Conservation (phyloP, 2,113 vertebrate species). For the Oreochromis spilurus region DNA sequence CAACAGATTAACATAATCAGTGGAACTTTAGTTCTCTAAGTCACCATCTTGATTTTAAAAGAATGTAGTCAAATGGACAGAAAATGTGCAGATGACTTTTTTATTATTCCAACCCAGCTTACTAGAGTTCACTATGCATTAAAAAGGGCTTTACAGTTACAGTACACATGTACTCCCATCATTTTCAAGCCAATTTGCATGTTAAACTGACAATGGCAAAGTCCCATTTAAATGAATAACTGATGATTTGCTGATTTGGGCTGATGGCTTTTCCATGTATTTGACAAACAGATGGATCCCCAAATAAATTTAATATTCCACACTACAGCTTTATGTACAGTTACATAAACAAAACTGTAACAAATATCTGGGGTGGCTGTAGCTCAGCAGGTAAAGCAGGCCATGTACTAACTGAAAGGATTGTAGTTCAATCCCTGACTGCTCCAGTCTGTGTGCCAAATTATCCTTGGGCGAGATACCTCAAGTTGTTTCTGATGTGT, state of each 20-base stretch:
- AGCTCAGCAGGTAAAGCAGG: no score
- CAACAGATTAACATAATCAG: not conserved
- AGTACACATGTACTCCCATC: not conserved
- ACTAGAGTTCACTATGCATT: not conserved
- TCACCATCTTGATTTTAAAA: not conserved
- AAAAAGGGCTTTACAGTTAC: not conserved
- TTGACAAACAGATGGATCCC: not conserved
- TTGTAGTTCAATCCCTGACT: no score
- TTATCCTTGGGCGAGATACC: fast-evolving
- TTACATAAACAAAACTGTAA: not conserved
- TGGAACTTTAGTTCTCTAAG: not conserved
- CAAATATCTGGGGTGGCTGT: no score
- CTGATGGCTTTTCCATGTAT: not conserved
- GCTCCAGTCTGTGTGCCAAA: not conserved
- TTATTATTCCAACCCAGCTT: not conserved
- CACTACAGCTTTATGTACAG: not conserved
- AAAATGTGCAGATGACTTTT: not conserved
- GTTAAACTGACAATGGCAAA: not conserved
- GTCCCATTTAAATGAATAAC: not conserved
- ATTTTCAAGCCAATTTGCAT: not conserved
- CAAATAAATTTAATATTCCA: not conserved
- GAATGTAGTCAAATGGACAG: fast-evolving
- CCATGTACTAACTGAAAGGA: no score
- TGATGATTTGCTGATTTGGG: not conserved
- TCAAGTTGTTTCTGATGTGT: not conserved